phyloP scores from a whole-genome alignment of 2,888 invertebrate species.

The Imbricaverruca yamaguchii region DNA sequence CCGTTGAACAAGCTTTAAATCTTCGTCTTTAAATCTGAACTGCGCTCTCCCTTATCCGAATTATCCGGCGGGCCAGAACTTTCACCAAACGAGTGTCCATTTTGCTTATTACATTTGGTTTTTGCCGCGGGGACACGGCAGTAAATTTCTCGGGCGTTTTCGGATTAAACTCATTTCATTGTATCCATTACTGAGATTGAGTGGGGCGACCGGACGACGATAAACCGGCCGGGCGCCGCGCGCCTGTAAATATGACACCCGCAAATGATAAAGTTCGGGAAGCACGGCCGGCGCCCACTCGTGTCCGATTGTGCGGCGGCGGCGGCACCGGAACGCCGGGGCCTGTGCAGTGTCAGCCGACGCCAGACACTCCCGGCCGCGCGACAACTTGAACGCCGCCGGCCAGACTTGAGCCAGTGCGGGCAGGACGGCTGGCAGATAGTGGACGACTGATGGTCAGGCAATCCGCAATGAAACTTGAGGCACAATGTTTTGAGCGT shows the following conservation, averaged over 20 bases:
- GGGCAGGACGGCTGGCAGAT: too few species aligned
- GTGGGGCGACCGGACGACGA: not conserved
- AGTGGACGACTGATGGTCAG: too few species aligned
- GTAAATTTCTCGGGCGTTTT: conserved; percentile 20
- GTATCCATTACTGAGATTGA: conserved; percentile 20
- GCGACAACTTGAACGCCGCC: too few species aligned
- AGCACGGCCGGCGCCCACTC: not conserved
- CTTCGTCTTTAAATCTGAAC: conserved; percentile 21
- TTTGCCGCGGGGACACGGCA: conserved; percentile 19
- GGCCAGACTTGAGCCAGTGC: too few species aligned
- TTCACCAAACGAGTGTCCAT: conserved; percentile 21
- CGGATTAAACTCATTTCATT: conserved; percentile 21
- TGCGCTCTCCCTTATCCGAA: conserved; percentile 18
- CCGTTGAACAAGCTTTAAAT: conserved; percentile 21
- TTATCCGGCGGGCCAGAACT: conserved; percentile 10
- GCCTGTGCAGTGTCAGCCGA: not conserved
- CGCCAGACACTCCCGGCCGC: too few species aligned
- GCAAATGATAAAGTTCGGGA: conserved; percentile 5
- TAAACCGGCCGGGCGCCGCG: not conserved
- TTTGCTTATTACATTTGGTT: conserved; percentile 22
- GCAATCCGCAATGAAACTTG: too few species aligned
- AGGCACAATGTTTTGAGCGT: too few species aligned
- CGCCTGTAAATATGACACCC: conserved; percentile 11
- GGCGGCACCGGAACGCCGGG: not conserved
- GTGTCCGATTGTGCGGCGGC: not conserved